Base-by-base conservation (phyloP, 2,888 invertebrate species). In the Watsonalla cultraria region DNA sequence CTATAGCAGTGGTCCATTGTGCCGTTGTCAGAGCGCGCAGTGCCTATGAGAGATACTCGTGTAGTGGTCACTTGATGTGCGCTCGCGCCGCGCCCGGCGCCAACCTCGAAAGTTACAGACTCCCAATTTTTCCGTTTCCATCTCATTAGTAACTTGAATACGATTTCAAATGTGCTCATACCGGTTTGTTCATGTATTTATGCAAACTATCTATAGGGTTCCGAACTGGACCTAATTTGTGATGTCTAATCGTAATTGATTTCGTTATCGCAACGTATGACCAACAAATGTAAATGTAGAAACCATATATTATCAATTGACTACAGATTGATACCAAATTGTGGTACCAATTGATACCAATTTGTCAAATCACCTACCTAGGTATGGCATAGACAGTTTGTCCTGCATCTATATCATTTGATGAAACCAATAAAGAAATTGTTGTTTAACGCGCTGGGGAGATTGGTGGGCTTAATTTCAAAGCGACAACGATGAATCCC, bases 161-260 rank as follows among this genome's bases (percentile, higher is more conserved):
- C 69, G 66, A 75, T 68, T 71, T 76, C 71, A 76, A 74, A 76
- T 74, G 66, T 73, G 74, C 74, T 71, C 66, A 68, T 72, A 74
- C 75, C 69, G 68, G 70, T 78, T 77, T 77, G 73, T 74, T 68
- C 70, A 76, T 74, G 68, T 74, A 76, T 80, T 76, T 81, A 81
- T 80, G 79, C 80, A 80, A 80, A 80, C 72, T 72, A 73, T 68
- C 72, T 72, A 73, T 68, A 69, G 68, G 69, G 72, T 65, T 66
- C 68, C 73, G 69, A 68, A 77, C 70, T 73, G 70, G 67, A 65
- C 68, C 74, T 76, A 76, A 78, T 76, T 24, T 76, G 73, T 67
- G 68, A 68, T 66, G 66, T 65, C 72, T 70, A 69, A 73, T 76
- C 68, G 76, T 73, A 70, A 74, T 76, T 72, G 77, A 78, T 78